Conservation (phyloP, 2,113 vertebrate species). For the Laticauda laticaudata region DNA sequence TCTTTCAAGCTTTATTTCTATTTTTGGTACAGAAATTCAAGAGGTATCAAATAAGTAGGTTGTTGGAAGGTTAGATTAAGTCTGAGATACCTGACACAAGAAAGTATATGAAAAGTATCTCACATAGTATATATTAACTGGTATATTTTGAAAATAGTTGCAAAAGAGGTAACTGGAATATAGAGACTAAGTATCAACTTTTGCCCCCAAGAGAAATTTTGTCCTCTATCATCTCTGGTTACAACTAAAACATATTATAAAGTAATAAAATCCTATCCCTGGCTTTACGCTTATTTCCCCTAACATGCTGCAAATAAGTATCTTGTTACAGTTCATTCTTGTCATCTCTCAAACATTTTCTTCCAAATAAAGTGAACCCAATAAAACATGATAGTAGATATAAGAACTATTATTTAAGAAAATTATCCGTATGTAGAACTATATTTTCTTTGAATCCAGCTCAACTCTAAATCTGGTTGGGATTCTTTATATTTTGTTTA, state of each 20-base stretch:
- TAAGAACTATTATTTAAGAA: conserved; percentile 23
- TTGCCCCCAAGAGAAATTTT: conserved; percentile 56
- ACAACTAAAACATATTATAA: conserved; percentile 55
- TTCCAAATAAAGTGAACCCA: conserved; percentile 29
- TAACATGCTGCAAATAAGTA: conserved; percentile 67
- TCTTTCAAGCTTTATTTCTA: conserved; percentile 24
- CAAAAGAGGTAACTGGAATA: conserved; percentile 10
- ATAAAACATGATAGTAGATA: conserved; percentile 14
- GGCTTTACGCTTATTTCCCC: conserved; percentile 64
- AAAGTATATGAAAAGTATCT: neutral
- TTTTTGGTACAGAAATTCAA: conserved; percentile 22
- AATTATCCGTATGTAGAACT: neutral
- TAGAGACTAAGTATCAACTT: conserved; percentile 35
- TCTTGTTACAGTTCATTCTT: conserved; percentile 55
- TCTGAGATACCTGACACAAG: conserved; percentile 15
- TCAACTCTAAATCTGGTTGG: conserved; percentile 5
- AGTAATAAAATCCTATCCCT: conserved; percentile 68
- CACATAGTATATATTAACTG: neutral
- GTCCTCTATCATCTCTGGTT: conserved; percentile 45
- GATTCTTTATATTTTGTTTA: conserved; percentile 26
- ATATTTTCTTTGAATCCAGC: neutral
- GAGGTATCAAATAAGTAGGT: conserved; percentile 8
- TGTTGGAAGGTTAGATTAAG: conserved; percentile 10
- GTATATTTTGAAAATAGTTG: neutral
- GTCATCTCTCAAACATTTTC: conserved; percentile 35